Evolutionary conservation across 2,797 vertebrate genomes (phyloP).

Genomic region (Ptychadena robeensis): DNA sequence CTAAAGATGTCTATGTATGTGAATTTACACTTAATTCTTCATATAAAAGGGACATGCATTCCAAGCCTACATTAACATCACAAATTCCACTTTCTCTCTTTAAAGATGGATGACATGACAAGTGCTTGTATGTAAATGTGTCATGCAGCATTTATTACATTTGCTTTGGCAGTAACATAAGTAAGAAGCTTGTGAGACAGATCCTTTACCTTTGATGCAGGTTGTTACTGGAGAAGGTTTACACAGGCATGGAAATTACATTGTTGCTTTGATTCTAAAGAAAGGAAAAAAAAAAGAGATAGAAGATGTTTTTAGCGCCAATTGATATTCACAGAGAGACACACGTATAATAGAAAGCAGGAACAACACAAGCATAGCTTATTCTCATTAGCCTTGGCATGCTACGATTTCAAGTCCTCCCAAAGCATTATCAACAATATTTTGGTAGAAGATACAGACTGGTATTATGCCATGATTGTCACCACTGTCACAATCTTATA

Average conservation of each 20-base stretch:
- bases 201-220: constrained; percentile 51
- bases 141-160: constrained; percentile 23
- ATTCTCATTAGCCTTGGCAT: background rate
- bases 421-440: background rate
- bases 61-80: background rate
- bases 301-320: constrained; percentile 7
- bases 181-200: constrained; percentile 25
- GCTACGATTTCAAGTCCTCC: background rate
- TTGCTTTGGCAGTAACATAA: background rate
- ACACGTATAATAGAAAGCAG: constrained; percentile 18
- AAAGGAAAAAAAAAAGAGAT: constrained; percentile 13
- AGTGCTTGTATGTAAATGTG: background rate
- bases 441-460: background rate
- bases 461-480: background rate
- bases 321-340: constrained; percentile 36
- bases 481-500: background rate
- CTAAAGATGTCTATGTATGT: background rate
- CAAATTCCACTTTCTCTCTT: background rate
- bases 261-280: constrained; percentile 37
- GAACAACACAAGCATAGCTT: background rate
- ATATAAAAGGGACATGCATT: background rate
- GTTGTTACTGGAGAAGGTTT: constrained; percentile 34
- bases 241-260: constrained; percentile 36
- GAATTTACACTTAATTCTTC: background rate
- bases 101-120: background rate